These are phyloP conservation scores for Eristalinus aeneus DNA, from an alignment of 2,888 invertebrate genomes.

Conservation along the genomic window DNA sequence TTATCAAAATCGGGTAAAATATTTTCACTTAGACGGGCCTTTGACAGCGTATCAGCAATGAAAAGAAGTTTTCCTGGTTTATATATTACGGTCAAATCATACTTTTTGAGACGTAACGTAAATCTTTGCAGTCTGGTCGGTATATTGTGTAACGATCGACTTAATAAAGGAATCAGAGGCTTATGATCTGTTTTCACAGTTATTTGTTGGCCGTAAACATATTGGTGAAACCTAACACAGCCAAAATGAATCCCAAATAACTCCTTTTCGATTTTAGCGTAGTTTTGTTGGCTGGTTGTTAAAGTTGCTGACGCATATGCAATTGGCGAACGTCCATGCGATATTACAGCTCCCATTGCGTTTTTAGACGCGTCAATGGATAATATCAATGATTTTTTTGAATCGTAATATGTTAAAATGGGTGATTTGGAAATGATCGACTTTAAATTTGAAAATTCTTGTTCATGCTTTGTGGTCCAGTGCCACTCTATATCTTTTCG, in stretches of 20 bases:
- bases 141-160: no score
- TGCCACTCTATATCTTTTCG: not conserved
- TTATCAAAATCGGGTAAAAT: constrained; percentile 17
- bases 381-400: constrained; percentile 14
- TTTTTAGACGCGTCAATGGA: constrained; percentile 27
- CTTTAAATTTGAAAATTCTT: constrained; percentile 12
- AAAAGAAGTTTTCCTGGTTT: not conserved
- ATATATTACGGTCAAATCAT: constrained; percentile 3
- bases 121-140: no score
- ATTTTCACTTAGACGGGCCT: no score
- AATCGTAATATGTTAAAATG: constrained; percentile 13
- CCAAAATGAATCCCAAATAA: no score
- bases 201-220: no score
- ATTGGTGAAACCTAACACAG: no score
- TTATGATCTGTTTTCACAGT: no score
- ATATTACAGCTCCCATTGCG: constrained; percentile 49
- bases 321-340: constrained; percentile 28
- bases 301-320: constrained; percentile 43
- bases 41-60: not conserved
- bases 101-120: not conserved
- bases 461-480: constrained; percentile 37
- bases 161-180: no score
- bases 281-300: no score
- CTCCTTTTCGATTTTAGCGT: no score
- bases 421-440: constrained; percentile 5